Base-by-base conservation (phyloP, 1,140 invertebrate genomes). In the Myzus persicae region DNA sequence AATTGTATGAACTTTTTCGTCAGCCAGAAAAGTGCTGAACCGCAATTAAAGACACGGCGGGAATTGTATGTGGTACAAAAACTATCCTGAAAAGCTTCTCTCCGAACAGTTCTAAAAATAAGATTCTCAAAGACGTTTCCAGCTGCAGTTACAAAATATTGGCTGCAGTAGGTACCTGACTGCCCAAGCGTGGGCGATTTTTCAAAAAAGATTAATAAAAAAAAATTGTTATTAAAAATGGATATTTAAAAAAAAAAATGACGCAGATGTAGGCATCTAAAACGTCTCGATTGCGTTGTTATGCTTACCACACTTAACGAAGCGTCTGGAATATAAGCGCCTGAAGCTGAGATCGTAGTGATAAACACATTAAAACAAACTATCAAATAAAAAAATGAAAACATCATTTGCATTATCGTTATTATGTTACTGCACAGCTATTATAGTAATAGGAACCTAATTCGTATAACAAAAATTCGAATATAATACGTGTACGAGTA, bases 291-390 rank as follows among this genome's bases (percentile, higher is more conserved):
- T 46, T n/a, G 84, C 36, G 38, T 90, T 90, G 42, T 90, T 26
- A 24, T 54, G 31, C 44, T 91, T 82, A 92, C 90, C 67, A 92
- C 90, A 26, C 42, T 46, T 26, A 92, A 82, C n/a, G 76, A 82
- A 1, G 42, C 67, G 44, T 92, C 90, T 38, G 90, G 90, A 44
- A 48, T 31, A 36, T 46, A 92, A 1, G 67, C 36, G 31, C 67
- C 40, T n/a, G 26, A 42, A 26, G 54, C 26, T 1, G 0, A 59
- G 38, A 38, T 81, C 44, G 18, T 9, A 7, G 90, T 7, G 1
- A 91, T 22, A 9, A n/a, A 76, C 2, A 91, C 18, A 14, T 76
- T n/a, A 4, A 44, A n/a, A 44, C 76, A 44, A 31, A 91, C 36
- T 22, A 24, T 14, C 0, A 91, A 67, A n/a, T 42, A 20, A 9